A percentile compares a stretch with the other conserved stretches of the same genome.
Conservation (phyloP, 2,888 invertebrate genomes). For the Cinara cedri region DNA sequence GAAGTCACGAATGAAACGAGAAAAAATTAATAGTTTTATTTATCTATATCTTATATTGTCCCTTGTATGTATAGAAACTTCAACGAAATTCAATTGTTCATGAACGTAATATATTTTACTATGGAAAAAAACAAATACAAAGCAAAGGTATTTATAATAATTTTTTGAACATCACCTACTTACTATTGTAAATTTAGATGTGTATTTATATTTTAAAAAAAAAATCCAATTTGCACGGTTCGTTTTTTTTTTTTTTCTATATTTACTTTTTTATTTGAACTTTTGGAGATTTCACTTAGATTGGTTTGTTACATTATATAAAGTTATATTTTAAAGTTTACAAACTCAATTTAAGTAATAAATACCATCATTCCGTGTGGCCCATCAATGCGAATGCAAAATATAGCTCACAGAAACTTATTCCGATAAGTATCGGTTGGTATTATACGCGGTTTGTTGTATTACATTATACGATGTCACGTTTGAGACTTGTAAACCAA, state of each 20-base stretch:
- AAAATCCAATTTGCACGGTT: neutral
- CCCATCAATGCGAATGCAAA: neutral
- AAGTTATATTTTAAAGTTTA: slow-evolving; percentile 10
- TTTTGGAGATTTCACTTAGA: slow-evolving; percentile 8
- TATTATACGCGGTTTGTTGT: neutral
- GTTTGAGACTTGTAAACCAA: slow-evolving; percentile 15
- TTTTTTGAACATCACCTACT: too few relatives aligned
- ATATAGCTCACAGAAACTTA: neutral
- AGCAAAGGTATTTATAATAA: too few relatives aligned
- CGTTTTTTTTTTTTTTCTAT: neutral
- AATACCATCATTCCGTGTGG: neutral
- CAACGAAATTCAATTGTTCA: too few relatives aligned
- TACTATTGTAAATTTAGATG: too few relatives aligned
- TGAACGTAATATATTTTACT: too few relatives aligned
- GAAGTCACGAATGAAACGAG: too few relatives aligned
- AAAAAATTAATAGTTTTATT: too few relatives aligned
- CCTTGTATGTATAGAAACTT: too few relatives aligned
- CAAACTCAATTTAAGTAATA: slow-evolving; percentile 13
- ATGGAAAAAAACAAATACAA: too few relatives aligned
- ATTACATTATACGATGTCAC: neutral
- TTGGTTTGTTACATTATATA: neutral
- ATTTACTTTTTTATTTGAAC: neutral
- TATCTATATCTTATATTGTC: too few relatives aligned
- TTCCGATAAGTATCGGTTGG: slow-evolving; percentile 27
- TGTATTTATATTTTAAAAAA: too few relatives aligned